Evolutionary conservation across 1,140 invertebrate genomes (phyloP), one percentile per base, ranked within the genome.

Genomic region (Cephus cinctus): DNA sequence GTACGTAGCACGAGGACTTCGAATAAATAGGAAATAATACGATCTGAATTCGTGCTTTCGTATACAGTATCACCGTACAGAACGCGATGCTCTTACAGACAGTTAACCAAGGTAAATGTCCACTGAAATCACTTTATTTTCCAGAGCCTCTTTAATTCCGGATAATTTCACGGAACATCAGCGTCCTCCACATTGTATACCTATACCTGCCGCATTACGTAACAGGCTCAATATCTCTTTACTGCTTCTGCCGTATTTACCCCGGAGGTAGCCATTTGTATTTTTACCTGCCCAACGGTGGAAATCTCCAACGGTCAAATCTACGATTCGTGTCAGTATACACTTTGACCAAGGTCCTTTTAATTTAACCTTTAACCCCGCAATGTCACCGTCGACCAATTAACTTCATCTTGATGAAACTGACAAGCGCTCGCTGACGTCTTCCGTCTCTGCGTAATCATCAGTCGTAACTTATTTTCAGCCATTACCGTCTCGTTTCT

Each of bases 81-180:
- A n/a, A n/a, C n/a, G n/a, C n/a, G n/a, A n/a, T n/a, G n/a, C n/a
- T n/a, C n/a, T n/a, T n/a, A n/a, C n/a, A n/a, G n/a, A n/a, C n/a
- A n/a, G n/a, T n/a, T n/a, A n/a, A n/a, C 39, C 27, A 43, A 31
- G 45, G n/a, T 55, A 52, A 53, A 49, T 50, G 47, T 40, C 32
- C 11, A 36, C 50, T 35, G 47, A 56, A 59, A 59, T 59, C 47
- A 59, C 50, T 52, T 47, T 56, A 51, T 56, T 56, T 59, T 34
- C 14, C 6, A 14, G 21, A 43, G 31, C 50, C 23, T 43, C 43
- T 52, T 52, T 47, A 50, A 49, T 59, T 59, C 42, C 53, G 32
- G 12, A 39, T 50, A 42, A 58, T 58, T 56, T 56, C 51, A 32
- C 21, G 41, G 2, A 22, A 43, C 4, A 31, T 15, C n/a, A 22